These are phyloP conservation scores for Diceros bicornis DNA, from an alignment of 2,797 vertebrate genomes.

Conservation along the genomic window DNA sequence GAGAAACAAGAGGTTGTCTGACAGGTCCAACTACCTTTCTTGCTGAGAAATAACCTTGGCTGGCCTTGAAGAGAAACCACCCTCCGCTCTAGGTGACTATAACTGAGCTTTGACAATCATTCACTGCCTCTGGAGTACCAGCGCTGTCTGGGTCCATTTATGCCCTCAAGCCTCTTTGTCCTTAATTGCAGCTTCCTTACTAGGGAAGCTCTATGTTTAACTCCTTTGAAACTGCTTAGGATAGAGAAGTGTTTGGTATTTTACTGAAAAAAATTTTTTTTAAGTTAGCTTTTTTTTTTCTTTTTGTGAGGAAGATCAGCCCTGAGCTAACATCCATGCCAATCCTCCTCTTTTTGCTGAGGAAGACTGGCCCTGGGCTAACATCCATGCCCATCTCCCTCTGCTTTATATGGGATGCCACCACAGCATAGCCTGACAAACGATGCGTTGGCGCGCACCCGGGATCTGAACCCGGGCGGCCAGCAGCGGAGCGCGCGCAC, in stretches of 20 bases:
- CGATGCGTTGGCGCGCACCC: no score
- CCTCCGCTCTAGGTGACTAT: not conserved
- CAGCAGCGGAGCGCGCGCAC: no score
- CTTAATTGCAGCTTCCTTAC: not conserved
- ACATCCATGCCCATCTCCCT: no score
- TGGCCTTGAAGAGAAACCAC: not conserved
- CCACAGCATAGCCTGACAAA: no score
- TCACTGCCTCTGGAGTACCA: not conserved
- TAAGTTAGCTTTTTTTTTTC: no score
- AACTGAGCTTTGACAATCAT: not conserved
- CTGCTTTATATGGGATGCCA: no score
- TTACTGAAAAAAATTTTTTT: not conserved
- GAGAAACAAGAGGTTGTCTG: not conserved
- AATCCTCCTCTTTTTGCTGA: no score
- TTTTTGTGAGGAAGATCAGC: no score
- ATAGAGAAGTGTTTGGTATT: not conserved
- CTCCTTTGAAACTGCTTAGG: not conserved
- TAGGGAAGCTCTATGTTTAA: not conserved
- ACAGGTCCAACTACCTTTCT: conserved; percentile 24
- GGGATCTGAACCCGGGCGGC: no score
- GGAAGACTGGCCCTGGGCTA: no score
- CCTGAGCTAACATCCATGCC: no score
- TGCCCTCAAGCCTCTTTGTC: not conserved
- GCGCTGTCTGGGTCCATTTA: not conserved
- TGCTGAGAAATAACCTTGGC: not conserved